Conservation (phyloP, 2,888 invertebrate species). For the Parelbella ahira region DNA sequence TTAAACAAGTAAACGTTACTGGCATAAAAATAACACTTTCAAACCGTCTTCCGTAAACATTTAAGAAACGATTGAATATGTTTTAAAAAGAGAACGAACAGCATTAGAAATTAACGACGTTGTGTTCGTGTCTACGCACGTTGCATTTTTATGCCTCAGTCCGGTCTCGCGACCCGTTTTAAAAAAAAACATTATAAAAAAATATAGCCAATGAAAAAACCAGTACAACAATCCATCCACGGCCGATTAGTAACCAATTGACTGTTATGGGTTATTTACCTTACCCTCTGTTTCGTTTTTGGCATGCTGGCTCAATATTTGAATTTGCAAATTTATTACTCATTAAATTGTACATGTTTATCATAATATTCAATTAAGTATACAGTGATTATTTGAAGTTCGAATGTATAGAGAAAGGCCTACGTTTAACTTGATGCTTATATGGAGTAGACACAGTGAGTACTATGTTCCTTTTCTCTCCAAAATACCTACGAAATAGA, state of each 20-base stretch:
- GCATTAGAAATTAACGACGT: slow-evolving; percentile 17
- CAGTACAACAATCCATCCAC: slow-evolving; percentile 36
- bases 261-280: slow-evolving; percentile 45
- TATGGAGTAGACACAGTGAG: too few species aligned
- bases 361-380: too few species aligned
- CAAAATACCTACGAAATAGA: too few species aligned
- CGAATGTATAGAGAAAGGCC: too few species aligned
- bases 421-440: too few species aligned
- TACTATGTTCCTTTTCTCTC: too few species aligned
- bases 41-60: slow-evolving; percentile 1
- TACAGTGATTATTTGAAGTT: too few species aligned
- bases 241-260: slow-evolving; percentile 24
- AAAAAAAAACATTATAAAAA: slow-evolving; percentile 41
- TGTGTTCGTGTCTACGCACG: slow-evolving; percentile 38
- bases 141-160: slow-evolving; percentile 52
- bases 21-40: slow-evolving; percentile 10
- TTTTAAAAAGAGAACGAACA: slow-evolving; percentile 21
- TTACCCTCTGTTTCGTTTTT: slow-evolving; percentile 30
- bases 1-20: too few species aligned
- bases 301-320: slow-evolving; percentile 15
- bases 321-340: slow-evolving; percentile 5
- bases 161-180: slow-evolving; percentile 44
- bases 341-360: background rate
- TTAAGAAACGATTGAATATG: slow-evolving; percentile 21
- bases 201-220: slow-evolving; percentile 51